Percentiles rank a stretch among this genome's conserved stretches.
phyloP scores from a whole-genome alignment of 2,888 invertebrate genomes.

The Adelphocoris suturalis region DNA sequence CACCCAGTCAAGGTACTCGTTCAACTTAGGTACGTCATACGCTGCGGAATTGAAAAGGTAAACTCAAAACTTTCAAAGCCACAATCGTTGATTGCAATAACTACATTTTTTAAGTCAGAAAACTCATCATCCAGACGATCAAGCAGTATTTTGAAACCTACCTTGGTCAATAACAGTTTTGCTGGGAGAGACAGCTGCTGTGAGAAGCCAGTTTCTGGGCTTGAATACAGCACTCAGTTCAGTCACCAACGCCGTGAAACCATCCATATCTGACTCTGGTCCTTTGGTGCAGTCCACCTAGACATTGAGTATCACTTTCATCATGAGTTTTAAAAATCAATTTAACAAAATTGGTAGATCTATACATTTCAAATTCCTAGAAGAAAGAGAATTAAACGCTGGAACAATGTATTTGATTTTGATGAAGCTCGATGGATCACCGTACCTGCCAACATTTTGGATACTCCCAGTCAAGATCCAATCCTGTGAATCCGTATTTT shows the following conservation, averaged over 20 bases:
- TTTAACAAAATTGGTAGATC: too few relatives aligned
- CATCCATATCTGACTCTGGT: slow-evolving; percentile 89
- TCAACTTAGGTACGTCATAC: slow-evolving; percentile 85
- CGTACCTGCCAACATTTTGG: slow-evolving; percentile 91
- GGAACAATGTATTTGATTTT: too few relatives aligned
- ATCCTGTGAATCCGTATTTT: slow-evolving; percentile 92
- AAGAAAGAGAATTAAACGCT: too few relatives aligned
- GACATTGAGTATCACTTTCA: slow-evolving; percentile 70
- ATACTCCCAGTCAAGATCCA: slow-evolving; percentile 97
- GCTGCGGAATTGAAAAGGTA: slow-evolving; percentile 75
- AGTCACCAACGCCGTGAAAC: slow-evolving; percentile 86
- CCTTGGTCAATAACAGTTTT: slow-evolving; percentile 92
- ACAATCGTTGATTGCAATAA: too few relatives aligned
- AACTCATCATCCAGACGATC: too few relatives aligned
- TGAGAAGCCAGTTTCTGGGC: slow-evolving; percentile 84
- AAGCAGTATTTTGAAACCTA: slow-evolving; percentile 38
- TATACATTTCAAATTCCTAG: too few relatives aligned
- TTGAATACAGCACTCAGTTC: slow-evolving; percentile 85
- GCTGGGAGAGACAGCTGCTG: slow-evolving; percentile 92
- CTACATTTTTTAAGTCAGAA: too few relatives aligned
- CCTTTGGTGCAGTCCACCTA: slow-evolving; percentile 92
- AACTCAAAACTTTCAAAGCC: too few relatives aligned
- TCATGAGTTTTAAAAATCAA: background rate
- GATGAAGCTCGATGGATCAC: background rate
- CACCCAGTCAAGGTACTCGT: slow-evolving; percentile 87